A percentile compares a stretch with the other conserved stretches of the same genome.
These are phyloP conservation scores for Lasius fuliginosus DNA, from an alignment of 2,888 invertebrate species.

Conservation along the genomic window DNA sequence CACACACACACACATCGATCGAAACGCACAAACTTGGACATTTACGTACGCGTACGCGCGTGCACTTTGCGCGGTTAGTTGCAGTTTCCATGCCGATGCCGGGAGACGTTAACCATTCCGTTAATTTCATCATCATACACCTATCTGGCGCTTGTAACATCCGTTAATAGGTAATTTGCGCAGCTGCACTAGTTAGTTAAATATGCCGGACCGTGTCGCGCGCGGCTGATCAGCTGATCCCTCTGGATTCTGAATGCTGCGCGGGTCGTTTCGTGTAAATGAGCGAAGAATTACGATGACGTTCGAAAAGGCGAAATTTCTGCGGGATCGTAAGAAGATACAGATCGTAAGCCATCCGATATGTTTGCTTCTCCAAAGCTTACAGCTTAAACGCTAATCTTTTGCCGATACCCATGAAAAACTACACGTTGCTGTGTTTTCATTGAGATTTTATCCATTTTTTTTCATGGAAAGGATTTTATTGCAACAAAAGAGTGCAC, in stretches of 20 bases:
- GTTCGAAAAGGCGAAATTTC: background rate
- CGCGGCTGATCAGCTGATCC: slow-evolving; percentile 72
- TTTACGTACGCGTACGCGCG: slow-evolving; percentile 54
- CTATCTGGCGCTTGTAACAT: slow-evolving; percentile 79
- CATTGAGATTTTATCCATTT: background rate
- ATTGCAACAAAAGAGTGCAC: background rate
- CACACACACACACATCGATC: background rate
- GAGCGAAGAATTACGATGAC: slow-evolving; percentile 52
- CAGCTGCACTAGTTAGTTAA: slow-evolving; percentile 82
- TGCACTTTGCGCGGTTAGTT: slow-evolving; percentile 78
- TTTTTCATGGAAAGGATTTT: background rate
- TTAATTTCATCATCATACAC: slow-evolving; percentile 80
- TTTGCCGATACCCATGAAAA: background rate
- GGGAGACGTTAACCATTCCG: slow-evolving; percentile 79
- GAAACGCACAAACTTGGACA: slow-evolving; percentile 30
- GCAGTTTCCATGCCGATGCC: slow-evolving; percentile 72
- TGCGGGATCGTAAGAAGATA: background rate
- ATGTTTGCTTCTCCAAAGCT: background rate
- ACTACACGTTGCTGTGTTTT: background rate
- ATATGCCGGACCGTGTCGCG: slow-evolving; percentile 74
- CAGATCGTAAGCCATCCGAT: background rate
- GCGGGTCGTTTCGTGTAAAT: slow-evolving; percentile 43
- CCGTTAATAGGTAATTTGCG: slow-evolving; percentile 83
- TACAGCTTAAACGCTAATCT: background rate
- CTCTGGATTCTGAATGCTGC: slow-evolving; percentile 27